Base-by-base conservation (phyloP, 2,888 invertebrate species). In the Opisthograptis luteolata region DNA sequence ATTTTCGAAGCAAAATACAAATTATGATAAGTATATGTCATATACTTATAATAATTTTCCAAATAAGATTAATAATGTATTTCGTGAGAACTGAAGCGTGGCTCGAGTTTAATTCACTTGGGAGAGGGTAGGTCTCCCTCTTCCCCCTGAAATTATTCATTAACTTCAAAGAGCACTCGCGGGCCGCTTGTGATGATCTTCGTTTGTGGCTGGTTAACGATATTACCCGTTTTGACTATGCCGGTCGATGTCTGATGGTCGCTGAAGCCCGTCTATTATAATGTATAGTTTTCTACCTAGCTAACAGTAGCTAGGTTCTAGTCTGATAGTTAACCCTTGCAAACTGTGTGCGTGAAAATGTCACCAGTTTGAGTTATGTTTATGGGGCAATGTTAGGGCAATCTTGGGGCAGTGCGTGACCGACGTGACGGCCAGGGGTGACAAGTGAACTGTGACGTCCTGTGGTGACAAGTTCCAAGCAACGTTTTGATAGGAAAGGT, bases 121-220 rank as follows among this genome's bases (percentile, higher is more conserved):
- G 55, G 64, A 60, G 59, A 36, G 40, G 39, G 20, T 10, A 12
- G 41, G 24, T 45, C 17, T 7, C 15, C 30, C 20, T 37, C 8
- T 6, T 14, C 58, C 51, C 63, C 60, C 44, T 60, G 54, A 67
- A 68, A 75, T 73, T 70, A 73, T 70, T 75, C 64, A 73, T 76
- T 68, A 73, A 66, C 53, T 66, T 62, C 55, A 62, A 63, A 57
- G 64, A 68, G 62, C 60, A 56, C 57, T 58, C 56, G 53, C 46
- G 54, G 57, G 56, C 47, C 58, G 60, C 65, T 74, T 68, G 68
- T 60, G 58, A 44, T 60, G 53, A 61, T 62, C 61, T 60, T 55
- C 56, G 64, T 62, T 70, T 67, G 66, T 57, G 63, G 61, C 54
- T 58, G 64, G 54, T 51, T 67, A 68, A 63, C 61, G 42, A 64